Evolutionary conservation across 2,113 vertebrate species (phyloP).

Genomic region (Argyrosomus japonicus): DNA sequence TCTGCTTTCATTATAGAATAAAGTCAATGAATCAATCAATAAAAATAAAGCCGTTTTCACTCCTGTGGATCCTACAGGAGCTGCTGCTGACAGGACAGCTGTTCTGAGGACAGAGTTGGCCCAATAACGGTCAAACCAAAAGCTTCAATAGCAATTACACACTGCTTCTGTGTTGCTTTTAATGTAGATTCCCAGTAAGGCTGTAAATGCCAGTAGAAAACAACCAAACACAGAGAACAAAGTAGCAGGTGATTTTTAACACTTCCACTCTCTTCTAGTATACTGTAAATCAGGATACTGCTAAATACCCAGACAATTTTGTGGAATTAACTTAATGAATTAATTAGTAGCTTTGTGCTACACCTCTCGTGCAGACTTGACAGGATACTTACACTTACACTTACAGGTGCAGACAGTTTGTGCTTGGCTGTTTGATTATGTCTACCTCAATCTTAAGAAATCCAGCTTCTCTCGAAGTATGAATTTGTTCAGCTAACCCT

Average conservation of each 20-base stretch:
- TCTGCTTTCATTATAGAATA: neutral
- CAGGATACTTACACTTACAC: too few relatives aligned
- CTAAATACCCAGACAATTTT: neutral
- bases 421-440: neutral
- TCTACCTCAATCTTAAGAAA: constrained; percentile 13
- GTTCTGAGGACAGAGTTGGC: neutral
- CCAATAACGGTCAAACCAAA: neutral
- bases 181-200: neutral
- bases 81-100: neutral
- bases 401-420: neutral
- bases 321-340: neutral
- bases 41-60: neutral
- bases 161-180: too few relatives aligned
- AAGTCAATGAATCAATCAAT: neutral
- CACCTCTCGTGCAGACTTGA: neutral
- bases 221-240: neutral
- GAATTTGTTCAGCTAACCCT: constrained; percentile 29
- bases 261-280: neutral
- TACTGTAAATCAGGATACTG: neutral
- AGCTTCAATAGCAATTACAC: neutral
- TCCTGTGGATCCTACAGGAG: neutral
- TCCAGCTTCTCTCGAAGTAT: constrained; percentile 2
- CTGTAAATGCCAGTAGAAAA: neutral
- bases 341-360: neutral
- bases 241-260: neutral